Evolutionary conservation across 1,140 invertebrate species (phyloP).

Genomic region (Apis florea): DNA sequence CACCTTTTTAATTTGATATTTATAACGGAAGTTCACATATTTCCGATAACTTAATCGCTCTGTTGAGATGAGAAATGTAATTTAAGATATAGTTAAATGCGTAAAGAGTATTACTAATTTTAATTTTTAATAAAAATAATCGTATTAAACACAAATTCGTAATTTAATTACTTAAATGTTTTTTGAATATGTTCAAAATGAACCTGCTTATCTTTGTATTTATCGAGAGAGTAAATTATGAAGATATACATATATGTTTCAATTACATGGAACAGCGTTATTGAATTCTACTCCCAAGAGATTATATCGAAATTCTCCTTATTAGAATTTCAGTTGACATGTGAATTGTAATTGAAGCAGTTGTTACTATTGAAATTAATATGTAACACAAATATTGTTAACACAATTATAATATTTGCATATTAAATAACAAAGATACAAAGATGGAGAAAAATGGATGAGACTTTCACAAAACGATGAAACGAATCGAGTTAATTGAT

Average conservation of each 20-base stretch:
- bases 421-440: not conserved
- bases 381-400: not conserved
- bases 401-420: not conserved
- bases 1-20: not conserved
- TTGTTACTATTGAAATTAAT: not conserved
- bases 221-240: not conserved
- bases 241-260: not conserved
- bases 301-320: not conserved
- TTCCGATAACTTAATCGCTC: not conserved
- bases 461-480: not conserved
- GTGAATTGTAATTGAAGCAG: not conserved
- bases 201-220: not conserved
- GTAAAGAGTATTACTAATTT: not conserved
- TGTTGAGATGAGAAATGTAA: not conserved
- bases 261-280: not conserved
- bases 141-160: not conserved
- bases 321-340: conserved; percentile 18
- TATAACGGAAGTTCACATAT: not conserved
- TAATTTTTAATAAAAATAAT: not conserved
- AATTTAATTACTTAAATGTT: not conserved
- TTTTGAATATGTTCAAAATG: not conserved
- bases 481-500: not conserved
- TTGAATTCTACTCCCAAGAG: not conserved
- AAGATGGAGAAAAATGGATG: not conserved
- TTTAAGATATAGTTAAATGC: too few relatives aligned